These are phyloP conservation scores for Rhynchomys soricoides DNA, from an alignment of 2,113 vertebrate genomes.

Conservation along the genomic window DNA sequence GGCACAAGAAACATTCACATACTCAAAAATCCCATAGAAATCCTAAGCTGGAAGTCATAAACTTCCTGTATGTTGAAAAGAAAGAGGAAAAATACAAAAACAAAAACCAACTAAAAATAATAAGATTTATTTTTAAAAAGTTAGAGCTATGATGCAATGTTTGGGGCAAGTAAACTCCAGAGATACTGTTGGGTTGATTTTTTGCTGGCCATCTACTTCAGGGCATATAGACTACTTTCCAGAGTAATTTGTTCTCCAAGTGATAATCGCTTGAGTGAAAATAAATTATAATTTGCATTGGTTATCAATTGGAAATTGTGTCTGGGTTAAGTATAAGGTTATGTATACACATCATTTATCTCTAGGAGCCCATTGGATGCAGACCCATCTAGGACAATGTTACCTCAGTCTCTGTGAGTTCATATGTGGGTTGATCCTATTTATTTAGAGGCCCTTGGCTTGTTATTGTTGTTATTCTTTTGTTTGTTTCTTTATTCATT, in stretches of 20 bases:
- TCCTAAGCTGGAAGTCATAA: not conserved
- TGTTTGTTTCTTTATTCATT: too few species aligned
- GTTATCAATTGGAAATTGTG: not conserved
- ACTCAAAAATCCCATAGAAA: not conserved
- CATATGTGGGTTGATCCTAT: not conserved
- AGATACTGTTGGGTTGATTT: not conserved
- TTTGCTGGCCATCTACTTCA: not conserved
- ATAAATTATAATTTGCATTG: not conserved
- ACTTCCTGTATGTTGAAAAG: not conserved
- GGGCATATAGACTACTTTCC: too few species aligned
- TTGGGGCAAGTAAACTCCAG: not conserved
- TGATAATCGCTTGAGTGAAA: not conserved
- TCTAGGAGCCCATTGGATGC: not conserved
- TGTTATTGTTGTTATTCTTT: too few species aligned
- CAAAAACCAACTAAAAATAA: not conserved
- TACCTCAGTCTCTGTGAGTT: not conserved
- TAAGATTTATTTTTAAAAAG: not conserved
- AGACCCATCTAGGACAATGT: not conserved
- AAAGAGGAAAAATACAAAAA: not conserved
- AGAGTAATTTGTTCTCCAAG: not conserved
- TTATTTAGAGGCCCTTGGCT: not conserved
- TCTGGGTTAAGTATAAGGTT: not conserved
- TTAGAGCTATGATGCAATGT: not conserved
- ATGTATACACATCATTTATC: not conserved
- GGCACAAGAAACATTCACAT: not conserved